Conservation (phyloP, 2,113 vertebrate species). For the Myanophis thanlyinensis region DNA sequence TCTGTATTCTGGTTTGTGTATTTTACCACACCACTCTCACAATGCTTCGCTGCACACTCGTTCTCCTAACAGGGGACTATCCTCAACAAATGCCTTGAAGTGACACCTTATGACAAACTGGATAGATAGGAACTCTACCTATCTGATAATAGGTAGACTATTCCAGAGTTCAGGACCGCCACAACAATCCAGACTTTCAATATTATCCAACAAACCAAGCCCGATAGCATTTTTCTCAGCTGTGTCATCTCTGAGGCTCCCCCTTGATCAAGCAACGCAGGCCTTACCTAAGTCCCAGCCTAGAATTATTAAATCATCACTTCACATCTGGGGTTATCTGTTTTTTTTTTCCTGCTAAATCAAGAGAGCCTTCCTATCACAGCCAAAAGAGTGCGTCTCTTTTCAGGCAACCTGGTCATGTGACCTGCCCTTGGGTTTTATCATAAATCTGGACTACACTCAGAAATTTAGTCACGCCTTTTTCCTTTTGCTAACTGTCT, state of each 20-base stretch:
- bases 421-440: neutral
- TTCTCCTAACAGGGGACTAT: too few species aligned
- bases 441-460: neutral
- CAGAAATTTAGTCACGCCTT: neutral
- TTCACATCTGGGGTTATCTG: neutral
- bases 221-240: neutral
- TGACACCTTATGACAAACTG: neutral
- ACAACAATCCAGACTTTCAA: neutral
- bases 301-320: neutral
- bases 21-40: too few species aligned
- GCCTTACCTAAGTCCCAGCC: neutral
- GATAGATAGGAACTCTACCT: neutral
- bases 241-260: neutral
- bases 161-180: neutral
- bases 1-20: too few species aligned
- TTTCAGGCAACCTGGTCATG: neutral
- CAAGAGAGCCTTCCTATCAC: neutral
- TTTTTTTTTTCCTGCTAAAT: neutral
- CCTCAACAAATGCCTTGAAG: too few species aligned
- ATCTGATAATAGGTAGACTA: neutral
- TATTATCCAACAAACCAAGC: neutral
- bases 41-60: too few species aligned
- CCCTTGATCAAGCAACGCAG: neutral
- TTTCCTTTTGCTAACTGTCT: neutral
- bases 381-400: neutral